Evolutionary conservation across 2,888 invertebrate species (phyloP).

Genomic region (Heteromurus nitidus): DNA sequence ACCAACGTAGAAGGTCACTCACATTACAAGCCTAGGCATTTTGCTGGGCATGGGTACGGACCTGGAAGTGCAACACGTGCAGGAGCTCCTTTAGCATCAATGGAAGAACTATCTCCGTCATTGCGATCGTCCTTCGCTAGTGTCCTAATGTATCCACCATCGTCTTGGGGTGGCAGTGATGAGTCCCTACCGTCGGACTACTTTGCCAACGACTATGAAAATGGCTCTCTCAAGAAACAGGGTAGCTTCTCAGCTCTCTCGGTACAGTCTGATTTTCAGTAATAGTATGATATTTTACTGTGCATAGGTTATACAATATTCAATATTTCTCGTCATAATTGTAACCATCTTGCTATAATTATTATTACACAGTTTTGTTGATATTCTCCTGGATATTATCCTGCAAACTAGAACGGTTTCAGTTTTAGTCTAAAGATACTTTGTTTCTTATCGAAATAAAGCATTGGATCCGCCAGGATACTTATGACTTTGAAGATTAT

Average conservation of each 20-base stretch:
- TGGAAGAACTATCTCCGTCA: conserved; percentile 74
- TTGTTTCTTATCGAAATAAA: no score
- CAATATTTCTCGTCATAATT: background rate
- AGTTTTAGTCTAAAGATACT: no score
- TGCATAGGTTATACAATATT: background rate
- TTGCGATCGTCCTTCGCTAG: conserved; percentile 74
- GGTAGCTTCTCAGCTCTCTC: conserved; percentile 62
- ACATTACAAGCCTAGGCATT: conserved; percentile 68
- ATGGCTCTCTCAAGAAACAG: conserved; percentile 61
- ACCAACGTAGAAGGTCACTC: conserved; percentile 16
- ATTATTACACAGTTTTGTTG: no score
- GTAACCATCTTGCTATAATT: no score
- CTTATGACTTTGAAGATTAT: no score
- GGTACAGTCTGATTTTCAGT: conserved; percentile 59
- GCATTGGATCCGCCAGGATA: no score
- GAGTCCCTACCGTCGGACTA: conserved; percentile 58
- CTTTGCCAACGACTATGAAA: conserved; percentile 56
- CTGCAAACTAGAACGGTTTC: background rate
- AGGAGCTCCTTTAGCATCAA: conserved; percentile 74
- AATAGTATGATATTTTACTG: background rate
- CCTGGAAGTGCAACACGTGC: background rate
- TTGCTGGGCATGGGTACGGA: conserved; percentile 67
- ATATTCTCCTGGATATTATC: no score
- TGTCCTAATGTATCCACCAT: conserved; percentile 69
- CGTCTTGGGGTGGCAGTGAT: conserved; percentile 62